Base-by-base conservation (phyloP, 2,797 vertebrate species). In the Ctenochaetus hawaiiensis region DNA sequence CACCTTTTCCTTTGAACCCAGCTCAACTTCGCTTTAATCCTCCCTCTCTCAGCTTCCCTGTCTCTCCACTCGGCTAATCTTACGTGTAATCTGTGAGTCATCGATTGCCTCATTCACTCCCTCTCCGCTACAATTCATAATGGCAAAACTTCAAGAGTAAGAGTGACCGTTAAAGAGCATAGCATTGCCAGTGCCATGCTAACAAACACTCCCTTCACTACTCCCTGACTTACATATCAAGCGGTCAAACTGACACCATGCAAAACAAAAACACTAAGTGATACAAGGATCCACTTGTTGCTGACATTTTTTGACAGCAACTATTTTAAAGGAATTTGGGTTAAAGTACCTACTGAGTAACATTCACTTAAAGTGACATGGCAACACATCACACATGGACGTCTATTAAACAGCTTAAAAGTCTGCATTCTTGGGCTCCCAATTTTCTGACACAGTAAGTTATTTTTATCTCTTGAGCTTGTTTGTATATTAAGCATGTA, bases 31-130 rank as follows among this genome's bases (percentile, higher is more conserved):
- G 5, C 61, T 72, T 78, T 78, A 81, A 87, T 23, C 66, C 26
- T n/a, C 5, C 51, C 16, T 43, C 58, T 22, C 30, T 69, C 53
- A 64, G 53, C 44, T 49, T 47, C 63, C 47, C 59, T 23, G 43
- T 75, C 68, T 22, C 22, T 43, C 54, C 7, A 39, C 47, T 58
- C 39, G 51, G 71, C 26, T 82, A 81, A 90, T 84, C 73, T 83
- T 49, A 62, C 10, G 8, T 67, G 51, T 81, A 80, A 84, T 88
- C 67, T 71, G 67, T 81, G 82, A 86, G 66, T 89, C 83, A 90
- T 75, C 0, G 63, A 86, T 84, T 85, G 64, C 67, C 82, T 84
- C 59, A 75, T 78, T 89, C 67, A 60, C 53, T 77, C 67, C 3
- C 20, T 73, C 44, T 23, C 13, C 7, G 39, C 37, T 11, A 49